Evolutionary conservation across 2,797 vertebrate species (phyloP).

Genomic region (Amniataba percoides): DNA sequence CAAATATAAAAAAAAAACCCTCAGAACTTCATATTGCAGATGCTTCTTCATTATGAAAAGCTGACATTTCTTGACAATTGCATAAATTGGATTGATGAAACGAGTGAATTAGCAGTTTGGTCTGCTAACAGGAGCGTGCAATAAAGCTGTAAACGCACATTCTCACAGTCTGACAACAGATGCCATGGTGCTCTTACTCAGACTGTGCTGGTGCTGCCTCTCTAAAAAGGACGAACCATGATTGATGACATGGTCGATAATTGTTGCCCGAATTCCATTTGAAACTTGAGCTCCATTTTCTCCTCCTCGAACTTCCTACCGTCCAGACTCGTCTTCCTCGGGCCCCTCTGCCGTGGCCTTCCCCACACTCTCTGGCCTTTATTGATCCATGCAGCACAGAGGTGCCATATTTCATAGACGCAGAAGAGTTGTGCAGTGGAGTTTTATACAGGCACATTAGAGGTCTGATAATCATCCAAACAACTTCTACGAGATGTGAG

Average conservation of each 20-base stretch:
- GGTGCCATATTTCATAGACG: too few relatives aligned
- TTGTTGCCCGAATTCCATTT: constrained; percentile 21
- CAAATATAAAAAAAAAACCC: too few relatives aligned
- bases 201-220: constrained; percentile 21
- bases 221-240: constrained; percentile 10
- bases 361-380: not conserved
- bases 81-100: too few relatives aligned
- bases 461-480: too few relatives aligned
- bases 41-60: too few relatives aligned
- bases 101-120: not conserved
- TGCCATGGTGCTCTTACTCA: not conserved
- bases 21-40: too few relatives aligned
- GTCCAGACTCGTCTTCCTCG: too few relatives aligned
- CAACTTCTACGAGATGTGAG: too few relatives aligned
- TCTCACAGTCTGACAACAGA: constrained; percentile 11
- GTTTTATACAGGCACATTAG: too few relatives aligned
- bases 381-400: not conserved
- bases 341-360: too few relatives aligned
- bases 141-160: not conserved
- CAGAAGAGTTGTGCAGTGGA: too few relatives aligned
- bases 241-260: constrained; percentile 33
- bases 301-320: not conserved
- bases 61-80: too few relatives aligned
- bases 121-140: constrained; percentile 1
- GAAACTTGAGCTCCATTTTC: constrained; percentile 17